A percentile compares a stretch with the other conserved stretches of the same genome.
Conservation (phyloP, 2,797 vertebrate species). For the Coranthus polyacanthus region DNA sequence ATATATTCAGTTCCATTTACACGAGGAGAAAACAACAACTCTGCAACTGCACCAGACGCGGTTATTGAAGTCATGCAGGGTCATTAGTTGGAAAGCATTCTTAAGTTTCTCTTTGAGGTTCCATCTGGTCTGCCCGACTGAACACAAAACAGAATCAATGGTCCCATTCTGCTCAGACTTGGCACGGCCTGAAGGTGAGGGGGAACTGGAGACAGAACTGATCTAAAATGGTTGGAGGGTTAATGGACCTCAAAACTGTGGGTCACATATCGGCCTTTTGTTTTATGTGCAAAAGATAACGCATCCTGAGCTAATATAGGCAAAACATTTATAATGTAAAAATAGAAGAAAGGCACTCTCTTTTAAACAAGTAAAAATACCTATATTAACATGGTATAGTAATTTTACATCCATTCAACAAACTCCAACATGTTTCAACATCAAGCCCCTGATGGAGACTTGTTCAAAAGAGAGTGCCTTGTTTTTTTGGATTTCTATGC, state of each 20-base stretch:
- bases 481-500: too few relatives aligned
- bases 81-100: slow-evolving; percentile 39
- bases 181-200: slow-evolving; percentile 55
- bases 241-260: slow-evolving; percentile 2
- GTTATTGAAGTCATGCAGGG: slow-evolving; percentile 5
- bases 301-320: too few relatives aligned
- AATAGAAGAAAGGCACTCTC: too few relatives aligned
- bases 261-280: slow-evolving; percentile 8
- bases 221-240: slow-evolving; percentile 15
- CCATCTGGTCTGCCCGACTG: slow-evolving; percentile 51
- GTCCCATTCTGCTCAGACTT: slow-evolving; percentile 31
- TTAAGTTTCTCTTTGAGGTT: slow-evolving; percentile 56
- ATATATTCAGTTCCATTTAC: slow-evolving; percentile 4
- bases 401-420: too few relatives aligned
- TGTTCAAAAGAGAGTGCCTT: too few relatives aligned
- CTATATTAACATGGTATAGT: too few relatives aligned
- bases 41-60: not conserved
- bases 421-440: too few relatives aligned
- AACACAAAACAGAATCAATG: slow-evolving; percentile 72
- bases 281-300: too few relatives aligned
- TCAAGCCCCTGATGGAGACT: too few relatives aligned
- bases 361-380: too few relatives aligned
- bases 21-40: not conserved
- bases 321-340: too few relatives aligned
- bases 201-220: slow-evolving; percentile 46